Conservation (phyloP, 2,797 vertebrate species). For the Atherinosoma microstoma region DNA sequence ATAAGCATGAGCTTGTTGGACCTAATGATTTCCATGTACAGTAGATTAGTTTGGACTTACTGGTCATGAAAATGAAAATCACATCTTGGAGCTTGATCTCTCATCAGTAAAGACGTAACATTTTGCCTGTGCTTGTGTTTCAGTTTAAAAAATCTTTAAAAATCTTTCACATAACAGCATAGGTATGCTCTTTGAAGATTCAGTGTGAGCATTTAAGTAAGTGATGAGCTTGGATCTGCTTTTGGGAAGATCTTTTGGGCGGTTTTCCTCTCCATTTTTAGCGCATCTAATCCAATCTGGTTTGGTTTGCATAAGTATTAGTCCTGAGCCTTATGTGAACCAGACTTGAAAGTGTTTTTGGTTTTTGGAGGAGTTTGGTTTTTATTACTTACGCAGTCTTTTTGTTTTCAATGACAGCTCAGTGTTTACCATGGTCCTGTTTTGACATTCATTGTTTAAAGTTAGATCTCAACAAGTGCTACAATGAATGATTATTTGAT, state of each 20-base stretch:
- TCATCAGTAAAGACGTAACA: background rate
- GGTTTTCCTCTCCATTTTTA: constrained; percentile 50
- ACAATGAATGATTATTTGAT: background rate
- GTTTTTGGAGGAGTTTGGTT: background rate
- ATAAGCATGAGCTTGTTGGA: background rate
- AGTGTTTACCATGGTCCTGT: background rate
- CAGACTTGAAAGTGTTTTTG: background rate
- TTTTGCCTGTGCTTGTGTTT: background rate
- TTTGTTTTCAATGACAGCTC: background rate
- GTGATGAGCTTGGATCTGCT: constrained; percentile 28
- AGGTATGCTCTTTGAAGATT: constrained; percentile 1
- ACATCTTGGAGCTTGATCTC: background rate
- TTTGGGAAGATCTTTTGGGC: constrained; percentile 16
- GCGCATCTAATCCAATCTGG: constrained; percentile 53
- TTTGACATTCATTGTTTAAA: background rate
- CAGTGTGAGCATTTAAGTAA: constrained; percentile 26
- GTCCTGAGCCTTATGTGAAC: background rate
- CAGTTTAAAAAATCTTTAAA: background rate
- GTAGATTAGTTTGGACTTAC: background rate
- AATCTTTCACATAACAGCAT: background rate
- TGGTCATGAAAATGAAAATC: background rate
- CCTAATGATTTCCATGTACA: background rate
- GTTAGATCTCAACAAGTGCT: background rate
- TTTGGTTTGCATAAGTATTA: constrained; percentile 17
- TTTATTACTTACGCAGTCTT: background rate